Evolutionary conservation across 2,888 invertebrate genomes (phyloP).

Genomic region (Trypoxylon attenuatum): DNA sequence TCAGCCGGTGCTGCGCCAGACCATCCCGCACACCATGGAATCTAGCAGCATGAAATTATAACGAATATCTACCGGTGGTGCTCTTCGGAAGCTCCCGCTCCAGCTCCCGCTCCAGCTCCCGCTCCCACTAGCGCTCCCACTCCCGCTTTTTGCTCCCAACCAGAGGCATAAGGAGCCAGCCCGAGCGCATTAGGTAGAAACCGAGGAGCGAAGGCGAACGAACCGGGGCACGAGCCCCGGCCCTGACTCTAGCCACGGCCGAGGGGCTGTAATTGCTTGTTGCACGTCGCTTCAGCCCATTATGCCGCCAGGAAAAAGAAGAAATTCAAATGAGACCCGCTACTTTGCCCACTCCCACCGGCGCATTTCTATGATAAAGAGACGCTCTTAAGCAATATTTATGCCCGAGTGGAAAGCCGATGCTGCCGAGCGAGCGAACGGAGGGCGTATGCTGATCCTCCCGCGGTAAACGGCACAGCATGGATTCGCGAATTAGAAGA

Average conservation of each 20-base stretch:
- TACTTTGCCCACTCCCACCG: no score
- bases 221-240: no score
- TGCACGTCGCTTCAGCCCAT: slow-evolving; percentile 48
- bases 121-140: no score
- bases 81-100: slow-evolving; percentile 1
- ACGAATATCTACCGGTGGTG: slow-evolving; percentile 32
- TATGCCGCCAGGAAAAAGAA: slow-evolving; percentile 45
- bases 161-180: slow-evolving; percentile 3
- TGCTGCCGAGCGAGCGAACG: slow-evolving; percentile 61
- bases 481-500: no score
- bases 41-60: slow-evolving; percentile 41
- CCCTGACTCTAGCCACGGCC: no score
- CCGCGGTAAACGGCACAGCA: slow-evolving; percentile 21
- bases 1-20: background rate
- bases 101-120: no score
- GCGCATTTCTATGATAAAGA: slow-evolving; percentile 69
- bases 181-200: background rate
- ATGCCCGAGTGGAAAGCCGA: slow-evolving; percentile 54
- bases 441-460: slow-evolving; percentile 55
- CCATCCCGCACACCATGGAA: no score
- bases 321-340: slow-evolving; percentile 64
- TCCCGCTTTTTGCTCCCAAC: slow-evolving; percentile 11
- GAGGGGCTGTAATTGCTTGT: slow-evolving; percentile 51
- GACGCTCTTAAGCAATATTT: slow-evolving; percentile 67
- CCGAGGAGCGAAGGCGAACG: slow-evolving; percentile 3